These are phyloP conservation scores for Anarhynchus alexandrinus DNA, from an alignment of 2,113 vertebrate species.

Conservation along the genomic window DNA sequence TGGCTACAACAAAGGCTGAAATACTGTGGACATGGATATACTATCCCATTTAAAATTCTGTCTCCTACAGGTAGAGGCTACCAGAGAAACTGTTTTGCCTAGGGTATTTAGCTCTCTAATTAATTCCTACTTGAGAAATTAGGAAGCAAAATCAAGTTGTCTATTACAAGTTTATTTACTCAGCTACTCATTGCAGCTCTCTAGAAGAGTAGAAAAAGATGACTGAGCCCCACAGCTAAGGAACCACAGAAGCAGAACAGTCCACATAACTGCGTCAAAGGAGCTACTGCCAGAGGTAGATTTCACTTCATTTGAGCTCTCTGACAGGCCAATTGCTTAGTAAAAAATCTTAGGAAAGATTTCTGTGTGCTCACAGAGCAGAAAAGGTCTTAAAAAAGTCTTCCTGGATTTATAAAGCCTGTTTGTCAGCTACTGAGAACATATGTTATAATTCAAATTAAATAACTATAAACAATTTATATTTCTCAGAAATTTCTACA, in stretches of 20 bases:
- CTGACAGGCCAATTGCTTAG: neutral
- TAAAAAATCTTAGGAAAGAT: neutral
- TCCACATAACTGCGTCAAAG: neutral
- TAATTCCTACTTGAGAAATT: conserved; percentile 32
- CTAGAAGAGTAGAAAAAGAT: neutral
- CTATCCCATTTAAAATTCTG: neutral
- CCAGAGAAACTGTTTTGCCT: neutral
- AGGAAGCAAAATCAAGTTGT: neutral
- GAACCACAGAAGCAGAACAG: conserved; percentile 4
- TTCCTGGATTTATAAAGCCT: neutral
- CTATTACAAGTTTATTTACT: conserved; percentile 23
- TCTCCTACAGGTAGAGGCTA: conserved; percentile 7
- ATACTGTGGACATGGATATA: neutral
- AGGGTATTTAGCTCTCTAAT: neutral
- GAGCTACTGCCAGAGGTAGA: neutral
- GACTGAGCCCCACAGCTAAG: neutral
- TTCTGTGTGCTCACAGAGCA: neutral
- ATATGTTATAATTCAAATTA: neutral
- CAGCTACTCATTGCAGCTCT: neutral
- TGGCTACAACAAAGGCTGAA: neutral
- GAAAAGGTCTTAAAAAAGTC: neutral
- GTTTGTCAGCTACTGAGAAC: neutral
- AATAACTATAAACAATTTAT: neutral
- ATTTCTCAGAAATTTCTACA: neutral
- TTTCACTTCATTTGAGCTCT: neutral